Evolutionary conservation across 2,888 invertebrate genomes (phyloP).

Genomic region (Saturnia pavonia): DNA sequence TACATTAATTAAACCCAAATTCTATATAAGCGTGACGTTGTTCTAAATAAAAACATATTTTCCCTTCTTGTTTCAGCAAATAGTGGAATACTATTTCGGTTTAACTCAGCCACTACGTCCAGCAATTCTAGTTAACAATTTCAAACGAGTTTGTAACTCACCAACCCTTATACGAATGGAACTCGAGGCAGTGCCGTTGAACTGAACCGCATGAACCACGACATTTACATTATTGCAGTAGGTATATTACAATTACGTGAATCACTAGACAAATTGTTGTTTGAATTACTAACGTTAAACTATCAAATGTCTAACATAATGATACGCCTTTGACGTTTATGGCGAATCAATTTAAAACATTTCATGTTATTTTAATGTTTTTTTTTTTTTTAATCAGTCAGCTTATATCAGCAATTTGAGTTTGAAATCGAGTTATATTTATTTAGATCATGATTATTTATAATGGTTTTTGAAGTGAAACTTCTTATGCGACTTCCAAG

Average conservation of each 20-base stretch:
- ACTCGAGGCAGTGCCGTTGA: not conserved
- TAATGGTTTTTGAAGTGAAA: too few relatives aligned
- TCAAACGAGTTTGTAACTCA: not conserved
- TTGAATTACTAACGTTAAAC: constrained; percentile 5
- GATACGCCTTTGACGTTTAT: not conserved
- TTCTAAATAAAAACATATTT: not conserved
- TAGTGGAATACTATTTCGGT: not conserved
- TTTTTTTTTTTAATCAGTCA: too few relatives aligned
- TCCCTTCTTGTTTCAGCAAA: not conserved
- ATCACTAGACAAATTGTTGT: constrained; percentile 5
- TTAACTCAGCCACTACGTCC: not conserved
- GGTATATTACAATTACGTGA: constrained; percentile 6
- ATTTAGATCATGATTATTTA: too few relatives aligned
- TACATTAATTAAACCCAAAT: too few relatives aligned
- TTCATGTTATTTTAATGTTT: not conserved
- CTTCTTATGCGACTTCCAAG: too few relatives aligned
- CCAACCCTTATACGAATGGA: not conserved
- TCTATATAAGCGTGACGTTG: too few relatives aligned
- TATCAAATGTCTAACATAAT: constrained; percentile 7
- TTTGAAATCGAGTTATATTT: not conserved
- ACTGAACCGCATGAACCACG: not conserved
- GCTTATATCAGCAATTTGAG: not conserved
- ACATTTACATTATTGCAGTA: not conserved
- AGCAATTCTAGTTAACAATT: not conserved
- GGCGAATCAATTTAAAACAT: not conserved